These are phyloP conservation scores for Xylota segnis DNA, from an alignment of 2,888 invertebrate species.

Conservation along the genomic window DNA sequence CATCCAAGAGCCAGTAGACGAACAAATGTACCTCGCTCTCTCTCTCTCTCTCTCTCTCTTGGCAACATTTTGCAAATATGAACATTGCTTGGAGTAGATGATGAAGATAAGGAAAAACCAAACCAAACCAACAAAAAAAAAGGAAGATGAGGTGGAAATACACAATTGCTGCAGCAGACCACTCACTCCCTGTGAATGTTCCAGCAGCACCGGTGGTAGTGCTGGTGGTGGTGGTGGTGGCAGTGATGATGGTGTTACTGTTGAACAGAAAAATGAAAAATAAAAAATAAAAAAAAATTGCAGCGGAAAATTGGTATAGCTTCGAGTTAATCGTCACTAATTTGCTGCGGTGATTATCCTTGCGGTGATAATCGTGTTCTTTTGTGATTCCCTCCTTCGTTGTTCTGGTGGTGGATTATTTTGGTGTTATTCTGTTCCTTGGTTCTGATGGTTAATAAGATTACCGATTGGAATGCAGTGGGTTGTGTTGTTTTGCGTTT, in stretches of 20 bases:
- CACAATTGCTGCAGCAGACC: conserved; percentile 41
- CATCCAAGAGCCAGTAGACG: not conserved
- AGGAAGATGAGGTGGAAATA: conserved; percentile 27
- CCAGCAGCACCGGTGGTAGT: conserved; percentile 17
- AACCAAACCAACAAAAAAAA: conserved; percentile 14
- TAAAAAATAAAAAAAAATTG: conserved; percentile 48
- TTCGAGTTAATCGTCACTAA: conserved; percentile 73
- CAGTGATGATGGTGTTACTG: conserved; percentile 24
- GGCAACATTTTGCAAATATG: conserved; percentile 40
- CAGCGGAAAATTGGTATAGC: conserved; percentile 69
- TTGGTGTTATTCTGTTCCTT: conserved; percentile 50
- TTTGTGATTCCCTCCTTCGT: conserved; percentile 59
- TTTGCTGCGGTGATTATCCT: conserved; percentile 74
- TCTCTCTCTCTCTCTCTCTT: conserved; percentile 19
- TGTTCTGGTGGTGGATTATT: conserved; percentile 43
- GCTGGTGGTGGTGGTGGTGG: conserved; percentile 12
- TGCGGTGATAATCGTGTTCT: conserved; percentile 72
- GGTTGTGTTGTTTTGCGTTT: conserved; percentile 34
- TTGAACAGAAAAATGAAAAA: conserved; percentile 12
- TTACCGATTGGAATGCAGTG: conserved; percentile 66
- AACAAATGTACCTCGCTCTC: conserved; percentile 16
- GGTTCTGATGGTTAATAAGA: conserved; percentile 63
- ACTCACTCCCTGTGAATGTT: conserved; percentile 14
- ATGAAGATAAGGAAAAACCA: conserved; percentile 57
- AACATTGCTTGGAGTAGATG: conserved; percentile 49